Base-by-base conservation (phyloP, 2,113 vertebrate species). In the Mormyrus iriodes region DNA sequence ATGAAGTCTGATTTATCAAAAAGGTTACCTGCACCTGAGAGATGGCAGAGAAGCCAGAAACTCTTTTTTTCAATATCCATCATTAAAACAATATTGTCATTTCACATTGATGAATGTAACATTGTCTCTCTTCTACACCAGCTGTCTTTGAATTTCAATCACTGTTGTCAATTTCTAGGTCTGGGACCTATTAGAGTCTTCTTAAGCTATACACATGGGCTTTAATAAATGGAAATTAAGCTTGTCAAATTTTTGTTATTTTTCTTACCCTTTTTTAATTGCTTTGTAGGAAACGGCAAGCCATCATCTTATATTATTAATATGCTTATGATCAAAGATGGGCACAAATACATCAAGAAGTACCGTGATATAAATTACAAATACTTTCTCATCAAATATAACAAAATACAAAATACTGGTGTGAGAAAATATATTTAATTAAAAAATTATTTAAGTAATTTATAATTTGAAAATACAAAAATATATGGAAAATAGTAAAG, bases 151-250 rank as follows among this genome's bases (percentile, higher is more conserved):
- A 96, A 96, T 96, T 95, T 93, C 95, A 94, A 95, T 94, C 91
- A 90, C 93, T 94, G 92, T 93, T 92, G 90, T 73, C 87, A 93
- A 95, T 97, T 97, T 97, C 95, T n/a, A n/a, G n/a, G n/a, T 95
- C 89, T 91, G 94, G 93, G 94, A 96, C 91, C 93, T 95, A 95
- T 97, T 97, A 96, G 94, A 44, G 21, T n/a, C 84, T 85, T n/a
- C 84, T 85, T 85, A 3, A n/a, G 46, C 48, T 52, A 17, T 51
- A 19, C 48, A 85, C 46, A 51, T 12, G 46, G 84, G 84, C 48
- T 51, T 85, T 27, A 9, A 51, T 49, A 85, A 85, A 85, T 51
- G 84, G 48, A 85, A 85, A 85, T 31, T 85, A 85, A 85, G 24
- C 48, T 24, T 31, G 48, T 51, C 48, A 31, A 51, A n/a, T 0